phyloP scores from a whole-genome alignment of 2,888 invertebrate species.

The Cheilosia pagana region DNA sequence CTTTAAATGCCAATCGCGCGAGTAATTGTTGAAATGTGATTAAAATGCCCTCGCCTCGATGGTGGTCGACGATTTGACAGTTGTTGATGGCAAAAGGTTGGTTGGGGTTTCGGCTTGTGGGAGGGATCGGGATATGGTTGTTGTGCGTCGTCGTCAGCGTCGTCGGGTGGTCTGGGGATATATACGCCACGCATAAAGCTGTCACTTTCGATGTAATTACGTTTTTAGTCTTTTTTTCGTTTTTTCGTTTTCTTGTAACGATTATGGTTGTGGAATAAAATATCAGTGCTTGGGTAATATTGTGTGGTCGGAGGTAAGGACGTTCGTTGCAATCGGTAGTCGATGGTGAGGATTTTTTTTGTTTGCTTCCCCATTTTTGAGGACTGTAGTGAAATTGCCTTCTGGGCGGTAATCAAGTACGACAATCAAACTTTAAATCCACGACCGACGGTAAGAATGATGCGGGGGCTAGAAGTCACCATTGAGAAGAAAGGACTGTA shows the following conservation, averaged over 20 bases:
- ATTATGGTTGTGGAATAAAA: conserved; percentile 59
- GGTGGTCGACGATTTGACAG: conserved; percentile 73
- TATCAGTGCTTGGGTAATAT: conserved; percentile 1
- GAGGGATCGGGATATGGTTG: conserved; percentile 1
- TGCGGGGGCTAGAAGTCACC: too few relatives aligned
- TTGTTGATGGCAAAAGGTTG: conserved; percentile 72
- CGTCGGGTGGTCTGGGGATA: conserved; percentile 59
- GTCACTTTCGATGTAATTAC: conserved; percentile 71
- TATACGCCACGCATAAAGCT: conserved; percentile 63
- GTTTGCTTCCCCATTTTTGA: background rate
- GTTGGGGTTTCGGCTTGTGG: conserved; percentile 40
- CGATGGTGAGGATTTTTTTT: background rate
- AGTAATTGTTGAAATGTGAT: conserved; percentile 70
- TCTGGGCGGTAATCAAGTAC: conserved; percentile 12
- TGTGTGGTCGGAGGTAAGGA: background rate
- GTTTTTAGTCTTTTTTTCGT: conserved; percentile 39
- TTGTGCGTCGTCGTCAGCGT: conserved; percentile 13
- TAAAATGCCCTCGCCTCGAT: conserved; percentile 67
- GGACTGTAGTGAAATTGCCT: background rate
- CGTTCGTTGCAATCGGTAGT: background rate
- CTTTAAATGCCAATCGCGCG: conserved; percentile 60
- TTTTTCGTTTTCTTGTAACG: conserved; percentile 16
- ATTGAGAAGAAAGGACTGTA: too few relatives aligned
- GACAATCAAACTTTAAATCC: too few relatives aligned
- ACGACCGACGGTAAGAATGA: too few relatives aligned